A percentile compares a stretch with the other conserved stretches of the same genome.
These are phyloP conservation scores for Catamblyrhynchus diadema DNA, from an alignment of 2,797 vertebrate species.

Conservation along the genomic window DNA sequence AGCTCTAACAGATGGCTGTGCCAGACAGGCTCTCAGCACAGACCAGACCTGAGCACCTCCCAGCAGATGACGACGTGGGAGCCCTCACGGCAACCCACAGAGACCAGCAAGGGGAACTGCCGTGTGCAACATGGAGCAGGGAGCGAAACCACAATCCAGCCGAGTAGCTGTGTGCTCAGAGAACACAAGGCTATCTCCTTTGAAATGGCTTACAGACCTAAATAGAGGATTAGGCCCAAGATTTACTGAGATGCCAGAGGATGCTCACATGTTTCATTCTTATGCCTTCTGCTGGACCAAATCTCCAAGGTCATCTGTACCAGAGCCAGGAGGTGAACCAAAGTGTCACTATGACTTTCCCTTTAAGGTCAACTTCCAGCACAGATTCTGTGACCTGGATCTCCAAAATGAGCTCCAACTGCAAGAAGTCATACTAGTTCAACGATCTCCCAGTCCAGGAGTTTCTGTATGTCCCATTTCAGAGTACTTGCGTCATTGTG, in stretches of 20 bases:
- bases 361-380: not conserved
- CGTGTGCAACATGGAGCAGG: fast-evolving
- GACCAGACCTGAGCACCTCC: not conserved
- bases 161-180: fast-evolving
- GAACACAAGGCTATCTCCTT: not conserved
- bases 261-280: not conserved
- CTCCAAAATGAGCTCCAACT: not conserved
- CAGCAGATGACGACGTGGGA: fast-evolving
- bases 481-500: not conserved
- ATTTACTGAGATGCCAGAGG: not conserved
- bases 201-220: fast-evolving
- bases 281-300: not conserved
- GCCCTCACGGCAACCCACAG: fast-evolving
- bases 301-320: not conserved
- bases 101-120: not conserved
- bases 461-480: not conserved
- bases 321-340: not conserved
- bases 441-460: not conserved
- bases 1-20: not conserved
- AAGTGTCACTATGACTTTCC: not conserved
- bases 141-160: not conserved
- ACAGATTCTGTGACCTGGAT: not conserved
- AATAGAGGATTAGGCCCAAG: not conserved
- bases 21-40: not conserved
- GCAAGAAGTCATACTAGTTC: not conserved